phyloP scores from a whole-genome alignment of 1,140 invertebrate species.

The Chlorops oryzae region DNA sequence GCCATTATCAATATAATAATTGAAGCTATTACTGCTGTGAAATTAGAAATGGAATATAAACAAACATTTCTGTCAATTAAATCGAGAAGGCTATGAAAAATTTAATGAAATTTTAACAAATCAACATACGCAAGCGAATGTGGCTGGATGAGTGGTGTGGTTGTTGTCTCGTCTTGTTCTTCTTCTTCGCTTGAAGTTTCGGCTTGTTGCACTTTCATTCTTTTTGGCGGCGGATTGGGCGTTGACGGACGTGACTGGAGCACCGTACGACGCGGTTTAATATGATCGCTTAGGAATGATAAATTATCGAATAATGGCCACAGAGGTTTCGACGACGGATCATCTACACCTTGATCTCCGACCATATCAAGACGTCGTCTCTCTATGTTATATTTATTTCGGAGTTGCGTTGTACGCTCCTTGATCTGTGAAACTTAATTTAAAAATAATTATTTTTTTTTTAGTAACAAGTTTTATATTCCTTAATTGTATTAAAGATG shows the following conservation, averaged over 20 bases:
- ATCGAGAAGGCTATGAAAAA: too few species aligned
- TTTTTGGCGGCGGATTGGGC: not conserved
- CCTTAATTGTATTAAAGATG: not conserved
- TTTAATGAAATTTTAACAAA: too few species aligned
- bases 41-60: too few species aligned
- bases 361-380: conserved; percentile 36
- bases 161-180: too few species aligned
- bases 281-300: conserved; percentile 39
- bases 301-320: conserved; percentile 45
- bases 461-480: not conserved
- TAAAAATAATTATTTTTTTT: not conserved
- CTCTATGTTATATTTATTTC: conserved; percentile 46
- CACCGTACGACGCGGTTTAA: conserved; percentile 32
- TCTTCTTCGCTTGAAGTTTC: conserved; percentile 21
- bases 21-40: too few species aligned
- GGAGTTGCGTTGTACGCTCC: conserved; percentile 38
- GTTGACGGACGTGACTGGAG: conserved; percentile 29
- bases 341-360: conserved; percentile 6
- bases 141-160: too few species aligned
- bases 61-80: too few species aligned
- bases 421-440: conserved; percentile 28
- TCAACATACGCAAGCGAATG: too few species aligned
- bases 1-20: too few species aligned
- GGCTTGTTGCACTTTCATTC: not conserved
- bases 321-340: conserved; percentile 19